Conservation (phyloP, 2,113 vertebrate genomes). For the Rhizomys pruinosus region DNA sequence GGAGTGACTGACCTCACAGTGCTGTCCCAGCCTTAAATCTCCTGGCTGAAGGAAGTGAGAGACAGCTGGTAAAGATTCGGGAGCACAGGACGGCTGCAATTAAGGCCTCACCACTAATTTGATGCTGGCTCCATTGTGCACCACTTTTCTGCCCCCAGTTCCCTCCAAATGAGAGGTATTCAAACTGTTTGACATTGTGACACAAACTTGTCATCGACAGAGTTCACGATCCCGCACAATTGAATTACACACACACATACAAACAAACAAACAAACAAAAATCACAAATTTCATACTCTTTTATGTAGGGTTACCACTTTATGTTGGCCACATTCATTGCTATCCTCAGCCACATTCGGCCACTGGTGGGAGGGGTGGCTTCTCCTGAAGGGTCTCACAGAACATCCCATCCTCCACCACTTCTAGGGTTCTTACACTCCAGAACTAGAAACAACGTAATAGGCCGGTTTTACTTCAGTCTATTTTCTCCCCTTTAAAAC, state of each 20-base stretch:
- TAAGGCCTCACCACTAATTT: constrained; percentile 41
- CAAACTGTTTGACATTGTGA: background rate
- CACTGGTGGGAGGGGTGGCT: background rate
- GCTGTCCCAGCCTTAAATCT: background rate
- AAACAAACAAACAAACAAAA: background rate
- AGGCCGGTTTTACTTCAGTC: background rate
- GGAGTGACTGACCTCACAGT: background rate
- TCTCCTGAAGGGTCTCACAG: background rate
- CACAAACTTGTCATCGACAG: background rate
- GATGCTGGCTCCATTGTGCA: background rate
- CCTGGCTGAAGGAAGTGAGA: background rate
- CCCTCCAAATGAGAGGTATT: constrained; percentile 54
- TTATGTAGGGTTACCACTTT: background rate
- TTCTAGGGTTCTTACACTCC: background rate
- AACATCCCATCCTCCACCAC: background rate
- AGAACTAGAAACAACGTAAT: background rate
- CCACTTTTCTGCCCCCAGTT: constrained; percentile 59
- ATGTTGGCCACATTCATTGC: background rate
- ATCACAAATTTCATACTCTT: background rate
- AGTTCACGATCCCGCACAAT: background rate
- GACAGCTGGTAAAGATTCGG: constrained; percentile 32
- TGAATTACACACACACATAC: background rate
- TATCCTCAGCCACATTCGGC: background rate
- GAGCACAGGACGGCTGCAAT: background rate
- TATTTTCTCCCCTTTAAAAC: background rate